Evolutionary conservation across 2,113 vertebrate genomes (phyloP), one percentile per base, ranked within the genome.

Genomic region (Microcebus jonahi): DNA sequence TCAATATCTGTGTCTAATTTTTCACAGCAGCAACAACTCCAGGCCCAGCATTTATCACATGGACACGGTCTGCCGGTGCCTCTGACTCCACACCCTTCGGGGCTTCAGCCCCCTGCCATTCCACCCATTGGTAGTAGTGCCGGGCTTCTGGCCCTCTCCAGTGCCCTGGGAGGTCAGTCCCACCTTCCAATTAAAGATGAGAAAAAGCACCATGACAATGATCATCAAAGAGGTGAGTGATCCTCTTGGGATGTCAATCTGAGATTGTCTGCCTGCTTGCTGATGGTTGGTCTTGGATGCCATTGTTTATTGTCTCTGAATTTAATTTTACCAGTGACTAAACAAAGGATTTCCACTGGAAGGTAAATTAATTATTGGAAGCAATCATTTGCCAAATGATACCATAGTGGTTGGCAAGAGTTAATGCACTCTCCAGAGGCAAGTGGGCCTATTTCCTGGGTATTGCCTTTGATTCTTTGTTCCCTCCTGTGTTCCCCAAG

Each of bases 11-110:
- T 97, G 96, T 98, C 97, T 97, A 61, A 27, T 99, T 99, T 98
- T 98, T 99, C 99, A 98, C 99, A 99, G 99, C 99, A 99, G 99
- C 99, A 99, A 96, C 99, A 99, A 98, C 99, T 99, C 98, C 99
- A 99, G 97, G 99, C 99, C 95, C 99, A 99, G 98, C 99, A 99
- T 98, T 98, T 99, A 59, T 99, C 99, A 96, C 99, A 99, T 79
- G 99, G 99, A 97, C 99, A 99, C 88, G 99, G 99, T 98, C 98
- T 99, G 86, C 99, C 99, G 0, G 99, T 99, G 92, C 99, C 99
- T 1, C 98, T 99, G 90, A 99, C 99, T 53, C 99, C 99, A 0
- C 99, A 99, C 68, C 99, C 99, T 45, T 99, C 99, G 0, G 99
- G 99, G 13, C 97, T 99, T 76, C 99, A 99, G 97, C 99, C 99